phyloP scores from a whole-genome alignment of 2,113 vertebrate genomes.

The Ahaetulla prasina region DNA sequence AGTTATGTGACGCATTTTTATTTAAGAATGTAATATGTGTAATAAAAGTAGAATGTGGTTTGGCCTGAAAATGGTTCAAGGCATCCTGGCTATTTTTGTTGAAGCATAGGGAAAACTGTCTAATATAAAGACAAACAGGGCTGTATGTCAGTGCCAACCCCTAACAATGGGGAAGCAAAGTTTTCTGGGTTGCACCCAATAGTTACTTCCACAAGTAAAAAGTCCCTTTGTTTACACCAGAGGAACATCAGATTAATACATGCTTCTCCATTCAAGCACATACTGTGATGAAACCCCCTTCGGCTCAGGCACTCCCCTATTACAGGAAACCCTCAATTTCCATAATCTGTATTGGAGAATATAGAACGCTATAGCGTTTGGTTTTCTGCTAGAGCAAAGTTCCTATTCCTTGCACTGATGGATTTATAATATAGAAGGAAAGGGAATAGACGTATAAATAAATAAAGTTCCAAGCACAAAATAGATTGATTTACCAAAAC shows the following conservation, averaged over 20 bases:
- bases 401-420: not conserved
- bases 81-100: slow-evolving; percentile 52
- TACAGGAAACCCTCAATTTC: not conserved
- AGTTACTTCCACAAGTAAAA: not conserved
- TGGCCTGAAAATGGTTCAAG: slow-evolving; percentile 70
- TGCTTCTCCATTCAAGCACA: not conserved
- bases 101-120: not conserved
- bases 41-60: slow-evolving; percentile 99
- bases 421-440: not conserved
- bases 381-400: not conserved
- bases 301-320: not conserved
- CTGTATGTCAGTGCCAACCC: not conserved
- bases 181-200: not conserved
- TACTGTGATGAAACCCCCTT: not conserved
- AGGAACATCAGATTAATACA: not conserved
- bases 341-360: not conserved
- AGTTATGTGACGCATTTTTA: slow-evolving; percentile 99
- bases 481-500: not conserved
- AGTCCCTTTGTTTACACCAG: not conserved
- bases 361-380: not conserved
- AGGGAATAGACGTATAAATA: not conserved
- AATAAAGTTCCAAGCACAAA: not conserved
- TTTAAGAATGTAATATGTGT: slow-evolving; percentile 99
- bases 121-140: not conserved
- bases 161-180: not conserved